A percentile compares a stretch with the other conserved stretches of the same genome.
These are phyloP conservation scores for Sula dactylatra DNA, from an alignment of 2,113 vertebrate species.

Conservation along the genomic window DNA sequence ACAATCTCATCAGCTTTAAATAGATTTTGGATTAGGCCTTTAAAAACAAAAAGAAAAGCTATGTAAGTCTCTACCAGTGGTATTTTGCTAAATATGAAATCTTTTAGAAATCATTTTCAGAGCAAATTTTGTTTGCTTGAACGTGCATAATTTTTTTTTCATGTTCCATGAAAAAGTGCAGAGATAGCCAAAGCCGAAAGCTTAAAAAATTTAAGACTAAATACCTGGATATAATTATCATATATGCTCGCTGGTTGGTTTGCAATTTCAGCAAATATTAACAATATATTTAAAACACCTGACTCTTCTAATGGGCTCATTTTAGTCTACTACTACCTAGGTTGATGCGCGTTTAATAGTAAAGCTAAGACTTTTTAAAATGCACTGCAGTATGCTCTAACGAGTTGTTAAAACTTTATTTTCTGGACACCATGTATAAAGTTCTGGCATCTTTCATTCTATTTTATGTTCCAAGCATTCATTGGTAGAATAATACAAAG, in stretches of 20 bases:
- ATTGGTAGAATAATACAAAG: not conserved
- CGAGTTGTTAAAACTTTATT: not conserved
- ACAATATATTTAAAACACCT: not conserved
- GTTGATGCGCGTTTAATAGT: not conserved
- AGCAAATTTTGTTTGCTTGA: not conserved
- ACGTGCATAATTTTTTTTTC: not conserved
- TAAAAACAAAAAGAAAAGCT: not conserved
- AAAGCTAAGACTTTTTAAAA: not conserved
- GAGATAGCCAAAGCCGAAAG: not conserved
- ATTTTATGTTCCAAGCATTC: not conserved
- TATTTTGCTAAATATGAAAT: not conserved
- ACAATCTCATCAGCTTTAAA: not conserved
- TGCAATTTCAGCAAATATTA: not conserved
- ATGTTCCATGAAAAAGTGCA: not conserved
- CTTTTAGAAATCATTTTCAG: not conserved
- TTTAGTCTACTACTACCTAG: not conserved
- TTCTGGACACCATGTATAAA: not conserved
- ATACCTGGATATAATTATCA: not conserved
- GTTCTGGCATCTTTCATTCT: not conserved
- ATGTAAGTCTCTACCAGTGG: not conserved
- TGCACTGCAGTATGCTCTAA: not conserved
- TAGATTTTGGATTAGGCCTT: conserved; percentile 9
- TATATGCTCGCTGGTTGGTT: not conserved
- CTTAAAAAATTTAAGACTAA: not conserved
- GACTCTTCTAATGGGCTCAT: not conserved